These are phyloP conservation scores for Anoplius nigerrimus DNA, from an alignment of 2,888 invertebrate genomes.

Conservation along the genomic window DNA sequence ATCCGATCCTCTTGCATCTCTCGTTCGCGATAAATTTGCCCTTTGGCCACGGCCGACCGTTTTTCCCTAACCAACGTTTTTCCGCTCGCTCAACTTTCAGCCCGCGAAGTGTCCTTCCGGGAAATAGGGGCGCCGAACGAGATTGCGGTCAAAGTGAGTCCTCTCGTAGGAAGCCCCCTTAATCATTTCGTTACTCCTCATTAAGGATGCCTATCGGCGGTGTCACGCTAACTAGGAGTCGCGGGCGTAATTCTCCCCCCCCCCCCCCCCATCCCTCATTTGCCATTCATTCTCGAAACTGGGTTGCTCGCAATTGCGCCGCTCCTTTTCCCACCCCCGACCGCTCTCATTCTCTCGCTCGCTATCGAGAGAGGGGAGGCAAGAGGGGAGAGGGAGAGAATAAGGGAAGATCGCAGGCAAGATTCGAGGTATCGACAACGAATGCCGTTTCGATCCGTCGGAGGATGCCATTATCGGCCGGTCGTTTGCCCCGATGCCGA, in stretches of 20 bases:
- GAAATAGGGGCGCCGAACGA: not conserved
- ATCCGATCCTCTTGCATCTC: too few species aligned
- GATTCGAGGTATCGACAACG: conserved; percentile 32
- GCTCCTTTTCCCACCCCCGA: not conserved
- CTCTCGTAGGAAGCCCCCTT: conserved; percentile 5
- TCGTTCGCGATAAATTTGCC: too few species aligned
- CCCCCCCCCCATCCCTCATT: conserved; percentile 30
- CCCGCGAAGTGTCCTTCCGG: not conserved
- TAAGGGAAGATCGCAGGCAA: conserved; percentile 24
- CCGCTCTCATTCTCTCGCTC: conserved; percentile 16
- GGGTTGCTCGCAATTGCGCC: conserved; percentile 39
- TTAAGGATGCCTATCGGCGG: conserved; percentile 27
- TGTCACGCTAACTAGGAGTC: conserved; percentile 20
- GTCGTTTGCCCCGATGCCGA: conserved; percentile 40
- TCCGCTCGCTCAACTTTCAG: too few species aligned
- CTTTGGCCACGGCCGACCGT: too few species aligned
- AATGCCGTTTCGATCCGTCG: conserved; percentile 42
- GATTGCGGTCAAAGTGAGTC: not conserved
- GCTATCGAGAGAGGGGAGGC: too few species aligned
- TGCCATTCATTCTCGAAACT: conserved; percentile 47
- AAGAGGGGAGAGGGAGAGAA: too few species aligned
- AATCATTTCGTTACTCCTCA: conserved; percentile 33
- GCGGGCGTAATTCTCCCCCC: conserved; percentile 14
- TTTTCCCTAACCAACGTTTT: not conserved
- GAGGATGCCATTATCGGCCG: conserved; percentile 44